Evolutionary conservation across 2,888 invertebrate species (phyloP), one percentile per base, ranked within the genome.

Genomic region (Fabriciana adippe): DNA sequence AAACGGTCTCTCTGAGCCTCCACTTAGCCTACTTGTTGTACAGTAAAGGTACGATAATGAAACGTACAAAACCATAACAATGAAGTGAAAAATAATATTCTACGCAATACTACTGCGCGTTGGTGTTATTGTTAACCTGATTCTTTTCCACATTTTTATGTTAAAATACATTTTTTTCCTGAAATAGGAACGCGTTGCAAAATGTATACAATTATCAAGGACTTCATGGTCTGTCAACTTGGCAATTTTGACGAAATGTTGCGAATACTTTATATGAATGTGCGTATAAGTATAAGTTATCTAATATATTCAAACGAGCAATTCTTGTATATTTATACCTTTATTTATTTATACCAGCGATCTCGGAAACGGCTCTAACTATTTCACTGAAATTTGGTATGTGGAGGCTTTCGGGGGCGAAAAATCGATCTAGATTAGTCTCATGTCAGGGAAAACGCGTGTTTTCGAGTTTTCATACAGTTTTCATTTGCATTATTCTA

Each of bases 21-120:
- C 69, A 71, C 71, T 71, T 71, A 69, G 67, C 69, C 71, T 69
- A 71, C 69, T 69, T 71, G 55, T 51, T 16, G 65, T 61, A 65
- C 57, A 53, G 26, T 57, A 65, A 68, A 68, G 63, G 70, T 66
- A 63, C 67, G 11, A 57, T 69, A 69, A 67, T 69, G 63, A 67
- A 69, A 66, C 68, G 59, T 64, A 65, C 59, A 53, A 53, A 60
- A 53, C 63, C 50, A 61, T 63, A 69, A 67, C 60, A 71, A 67
- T 62, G 53, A 66, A 59, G 51, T 59, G 64, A 68, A 67, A 70
- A 71, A 59, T 69, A 62, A 68, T 68, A 68, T 54, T 56, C 45
- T 61, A 54, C 64, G 62, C 56, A 61, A 64, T 26, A 55, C 26
- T 18, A 50, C 45, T 50, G 35, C 35, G 6, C 35, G 57, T 67